Evolutionary conservation across 2,113 vertebrate species (phyloP).

Genomic region (Microtus oregoni): DNA sequence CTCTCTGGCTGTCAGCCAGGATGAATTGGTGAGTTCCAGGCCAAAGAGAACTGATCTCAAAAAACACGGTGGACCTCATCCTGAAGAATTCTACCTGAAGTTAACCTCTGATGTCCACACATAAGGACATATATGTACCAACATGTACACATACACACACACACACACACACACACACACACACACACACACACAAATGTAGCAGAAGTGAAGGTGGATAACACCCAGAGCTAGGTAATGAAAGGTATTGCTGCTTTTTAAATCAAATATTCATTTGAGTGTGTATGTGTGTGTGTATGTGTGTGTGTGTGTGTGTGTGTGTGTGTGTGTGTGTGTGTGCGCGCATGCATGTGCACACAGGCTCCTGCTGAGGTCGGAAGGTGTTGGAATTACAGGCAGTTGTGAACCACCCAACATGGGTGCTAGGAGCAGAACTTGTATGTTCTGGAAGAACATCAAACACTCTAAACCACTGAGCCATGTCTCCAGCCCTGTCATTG

Average conservation of each 20-base stretch:
- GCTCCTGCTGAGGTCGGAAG: not conserved
- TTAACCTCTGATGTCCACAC: not conserved
- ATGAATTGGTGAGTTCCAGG: not conserved
- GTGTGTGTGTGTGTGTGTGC: not conserved
- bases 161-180: not conserved
- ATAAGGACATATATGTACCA: not conserved
- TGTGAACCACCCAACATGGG: not conserved
- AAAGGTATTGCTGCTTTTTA: not conserved
- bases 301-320: not conserved
- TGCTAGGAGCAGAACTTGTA: not conserved
- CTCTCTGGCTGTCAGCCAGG: not conserved
- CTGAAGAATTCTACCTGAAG: not conserved
- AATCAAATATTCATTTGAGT: not conserved
- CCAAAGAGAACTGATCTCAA: not conserved
- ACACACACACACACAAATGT: not conserved
- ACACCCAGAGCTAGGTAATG: not conserved
- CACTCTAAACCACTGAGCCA: not conserved
- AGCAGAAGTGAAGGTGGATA: not conserved
- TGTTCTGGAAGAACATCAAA: not conserved
- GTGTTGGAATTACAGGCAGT: not conserved
- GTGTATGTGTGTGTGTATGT: not conserved
- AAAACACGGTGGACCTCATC: not conserved
- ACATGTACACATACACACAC: not conserved
- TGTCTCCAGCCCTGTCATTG: not conserved
- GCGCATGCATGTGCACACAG: accelerated